Base-by-base conservation (phyloP, 2,113 vertebrate species). In the Sceloporus undulatus region DNA sequence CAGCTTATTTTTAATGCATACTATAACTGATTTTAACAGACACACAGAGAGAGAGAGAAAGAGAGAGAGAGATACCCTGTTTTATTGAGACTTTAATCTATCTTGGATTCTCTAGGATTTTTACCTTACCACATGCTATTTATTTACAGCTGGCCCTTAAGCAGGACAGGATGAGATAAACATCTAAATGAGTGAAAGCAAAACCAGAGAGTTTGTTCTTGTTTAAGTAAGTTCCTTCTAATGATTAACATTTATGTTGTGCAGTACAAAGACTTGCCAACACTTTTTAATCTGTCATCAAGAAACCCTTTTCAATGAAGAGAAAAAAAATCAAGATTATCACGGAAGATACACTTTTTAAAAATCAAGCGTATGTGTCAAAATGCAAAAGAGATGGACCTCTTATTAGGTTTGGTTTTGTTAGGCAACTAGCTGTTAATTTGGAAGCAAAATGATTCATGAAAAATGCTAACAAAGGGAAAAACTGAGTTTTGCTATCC, bases 401-500 rank as follows among this genome's bases (percentile, higher is more conserved):
- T 19, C 48, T 54, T 34, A 19, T 86, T 66, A 18, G 5, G 11
- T 34, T 9, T 89, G 88, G 40, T 90, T 80, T 29, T 34, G 0
- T 79, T 89, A 86, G 71, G 29, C 66, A 87, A 18, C 34, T 73
- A 89, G 73, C 9, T 9, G 3, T 21, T 29, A 38, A 62, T 74
- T 87, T 40, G 52, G 62, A 92, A 92, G 56, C 7, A 86, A 0
- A 1, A 65, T 85, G 9, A 27, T 21, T 29, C 75, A 42, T 86
- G 52, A 29, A 88, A 93, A 92, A 85, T 75, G 84, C 84, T 81
- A 91, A 85, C 82, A 91, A 93, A 90, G 34, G 78, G 27, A 56
- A 93, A 82, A 75, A 16, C 48, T 56, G 59, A 70, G 56, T 75
- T 78, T 88, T 68, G 14, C 76, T 80, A 25, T 4, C 14, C 74